A percentile compares a stretch with the other conserved stretches of the same genome.
phyloP scores from a whole-genome alignment of 2,113 vertebrate genomes.

The Dasyurus viverrinus region DNA sequence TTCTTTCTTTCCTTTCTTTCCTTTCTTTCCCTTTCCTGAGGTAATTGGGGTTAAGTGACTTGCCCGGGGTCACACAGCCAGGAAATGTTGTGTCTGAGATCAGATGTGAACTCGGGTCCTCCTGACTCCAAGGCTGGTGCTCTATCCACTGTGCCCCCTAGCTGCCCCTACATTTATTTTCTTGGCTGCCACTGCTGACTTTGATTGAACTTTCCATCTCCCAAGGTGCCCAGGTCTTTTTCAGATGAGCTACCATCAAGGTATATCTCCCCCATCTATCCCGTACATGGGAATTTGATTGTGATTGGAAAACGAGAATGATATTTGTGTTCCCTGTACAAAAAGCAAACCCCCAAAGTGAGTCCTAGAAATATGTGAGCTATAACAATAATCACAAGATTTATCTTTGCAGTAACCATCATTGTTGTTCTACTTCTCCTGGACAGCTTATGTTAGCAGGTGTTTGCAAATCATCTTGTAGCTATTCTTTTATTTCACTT shows the following conservation, averaged over 20 bases:
- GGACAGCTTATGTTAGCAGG: neutral
- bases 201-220: neutral
- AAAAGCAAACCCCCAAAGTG: neutral
- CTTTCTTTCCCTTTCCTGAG: no score
- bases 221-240: neutral
- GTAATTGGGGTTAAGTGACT: no score
- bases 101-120: no score
- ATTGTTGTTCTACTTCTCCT: neutral
- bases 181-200: neutral
- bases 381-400: neutral
- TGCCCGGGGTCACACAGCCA: no score
- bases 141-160: no score
- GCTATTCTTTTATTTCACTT: constrained; percentile 50
- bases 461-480: constrained; percentile 33
- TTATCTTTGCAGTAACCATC: neutral
- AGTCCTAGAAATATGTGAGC: neutral
- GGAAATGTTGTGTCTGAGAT: no score
- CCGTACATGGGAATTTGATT: neutral
- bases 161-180: neutral
- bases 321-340: neutral
- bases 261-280: neutral
- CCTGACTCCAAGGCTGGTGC: no score
- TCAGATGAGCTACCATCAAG: no score
- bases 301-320: neutral
- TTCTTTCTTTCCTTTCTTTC: no score